Percentiles rank a stretch among this genome's conserved stretches.
Conservation (phyloP, 2,797 vertebrate species). For the Clarias fuscus region DNA sequence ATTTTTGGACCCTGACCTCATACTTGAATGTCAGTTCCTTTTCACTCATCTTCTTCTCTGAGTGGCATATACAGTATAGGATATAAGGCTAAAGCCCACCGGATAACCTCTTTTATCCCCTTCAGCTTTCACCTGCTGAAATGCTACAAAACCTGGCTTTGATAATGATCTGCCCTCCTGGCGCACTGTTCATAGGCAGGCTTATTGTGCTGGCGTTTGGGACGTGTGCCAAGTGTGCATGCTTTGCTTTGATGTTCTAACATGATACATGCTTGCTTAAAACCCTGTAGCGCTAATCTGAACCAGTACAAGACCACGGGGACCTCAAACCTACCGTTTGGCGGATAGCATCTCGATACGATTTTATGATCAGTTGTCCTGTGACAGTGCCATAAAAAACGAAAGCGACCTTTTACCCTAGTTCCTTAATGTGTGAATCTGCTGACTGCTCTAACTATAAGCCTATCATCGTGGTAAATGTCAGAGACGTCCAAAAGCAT, state of each 20-base stretch:
- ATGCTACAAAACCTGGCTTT: slow-evolving; percentile 27
- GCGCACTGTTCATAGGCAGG: slow-evolving; percentile 4
- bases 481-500: slow-evolving; percentile 16
- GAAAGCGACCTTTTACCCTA: slow-evolving; percentile 36
- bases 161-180: slow-evolving; percentile 28
- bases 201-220: slow-evolving; percentile 14
- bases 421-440: background rate
- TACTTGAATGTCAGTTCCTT: slow-evolving; percentile 6
- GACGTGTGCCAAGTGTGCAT: slow-evolving; percentile 29
- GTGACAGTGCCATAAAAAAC: slow-evolving; percentile 21
- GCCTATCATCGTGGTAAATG: background rate
- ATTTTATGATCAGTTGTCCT: background rate
- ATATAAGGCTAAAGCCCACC: slow-evolving; percentile 7
- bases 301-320: slow-evolving; percentile 2
- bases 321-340: background rate
- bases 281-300: background rate
- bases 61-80: slow-evolving; percentile 10
- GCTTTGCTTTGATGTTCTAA: slow-evolving; percentile 32
- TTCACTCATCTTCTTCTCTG: background rate
- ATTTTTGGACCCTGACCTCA: slow-evolving; percentile 17
- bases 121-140: slow-evolving; percentile 22
- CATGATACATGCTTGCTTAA: background rate
- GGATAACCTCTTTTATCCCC: slow-evolving; percentile 24
- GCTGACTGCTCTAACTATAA: background rate
- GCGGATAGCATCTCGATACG: background rate